These are phyloP conservation scores for Megalops atlanticus DNA, from an alignment of 2,113 vertebrate genomes.

Conservation along the genomic window DNA sequence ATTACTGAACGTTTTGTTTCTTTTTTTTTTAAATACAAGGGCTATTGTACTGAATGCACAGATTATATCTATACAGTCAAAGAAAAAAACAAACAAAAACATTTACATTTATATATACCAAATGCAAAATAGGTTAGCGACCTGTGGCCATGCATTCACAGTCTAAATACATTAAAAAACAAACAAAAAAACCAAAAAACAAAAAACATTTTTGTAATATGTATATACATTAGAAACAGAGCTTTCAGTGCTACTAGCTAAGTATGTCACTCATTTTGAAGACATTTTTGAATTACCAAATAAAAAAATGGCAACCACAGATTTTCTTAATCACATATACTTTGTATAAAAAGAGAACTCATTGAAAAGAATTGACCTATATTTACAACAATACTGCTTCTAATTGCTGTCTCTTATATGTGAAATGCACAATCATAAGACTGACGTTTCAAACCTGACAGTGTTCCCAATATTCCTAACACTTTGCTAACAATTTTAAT, in stretches of 20 bases:
- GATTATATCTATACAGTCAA: slow-evolving; percentile 80
- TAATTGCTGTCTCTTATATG: slow-evolving; percentile 79
- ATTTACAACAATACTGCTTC: slow-evolving; percentile 91
- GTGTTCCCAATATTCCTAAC: slow-evolving; percentile 78
- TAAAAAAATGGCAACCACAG: slow-evolving; percentile 86
- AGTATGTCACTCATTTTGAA: slow-evolving; percentile 85
- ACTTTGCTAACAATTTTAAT: slow-evolving; percentile 74
- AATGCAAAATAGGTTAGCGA: slow-evolving; percentile 84
- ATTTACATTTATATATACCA: slow-evolving; percentile 66
- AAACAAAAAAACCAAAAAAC: slow-evolving; percentile 65
- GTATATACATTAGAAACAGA: slow-evolving; percentile 86
- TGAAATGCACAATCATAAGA: slow-evolving; percentile 75
- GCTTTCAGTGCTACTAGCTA: slow-evolving; percentile 86
- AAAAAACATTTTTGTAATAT: slow-evolving; percentile 80
- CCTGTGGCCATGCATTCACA: slow-evolving; percentile 89
- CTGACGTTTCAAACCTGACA: slow-evolving; percentile 78
- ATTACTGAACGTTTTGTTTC: slow-evolving; percentile 66
- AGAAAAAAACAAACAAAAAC: slow-evolving; percentile 67
- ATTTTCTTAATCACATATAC: slow-evolving; percentile 86
- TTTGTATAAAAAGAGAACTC: slow-evolving; percentile 85
- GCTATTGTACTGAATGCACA: slow-evolving; percentile 74
- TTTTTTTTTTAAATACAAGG: slow-evolving; percentile 78
- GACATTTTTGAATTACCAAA: slow-evolving; percentile 84
- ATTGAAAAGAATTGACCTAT: slow-evolving; percentile 89
- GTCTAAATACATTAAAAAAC: slow-evolving; percentile 76